Conservation (phyloP, 2,797 vertebrate genomes). For the Bradypodion ventrale region DNA sequence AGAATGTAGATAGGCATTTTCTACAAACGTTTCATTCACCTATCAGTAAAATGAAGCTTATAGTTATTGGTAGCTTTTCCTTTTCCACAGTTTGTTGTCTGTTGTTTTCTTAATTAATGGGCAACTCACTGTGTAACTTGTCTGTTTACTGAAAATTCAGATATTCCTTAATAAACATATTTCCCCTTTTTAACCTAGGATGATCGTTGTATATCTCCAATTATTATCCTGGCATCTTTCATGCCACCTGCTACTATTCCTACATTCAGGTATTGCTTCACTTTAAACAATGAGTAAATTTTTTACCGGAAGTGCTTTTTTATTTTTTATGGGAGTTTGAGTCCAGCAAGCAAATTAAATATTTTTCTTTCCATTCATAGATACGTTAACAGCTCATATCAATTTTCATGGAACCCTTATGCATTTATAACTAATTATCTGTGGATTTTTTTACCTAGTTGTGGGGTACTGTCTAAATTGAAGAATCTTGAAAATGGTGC, state of each 20-base stretch:
- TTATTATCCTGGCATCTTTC: conserved; percentile 89
- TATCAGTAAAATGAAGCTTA: background rate
- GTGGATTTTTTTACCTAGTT: conserved; percentile 73
- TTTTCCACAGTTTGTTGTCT: background rate
- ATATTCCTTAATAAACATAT: background rate
- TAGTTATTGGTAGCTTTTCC: background rate
- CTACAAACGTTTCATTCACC: too few species aligned
- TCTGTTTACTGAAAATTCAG: background rate
- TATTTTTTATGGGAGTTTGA: background rate
- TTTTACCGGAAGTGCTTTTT: background rate
- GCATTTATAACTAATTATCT: background rate
- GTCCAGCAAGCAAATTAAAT: background rate
- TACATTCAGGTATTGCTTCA: conserved; percentile 84
- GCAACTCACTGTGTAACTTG: background rate
- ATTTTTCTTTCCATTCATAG: background rate
- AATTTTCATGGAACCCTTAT: background rate
- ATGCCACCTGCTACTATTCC: conserved; percentile 85
- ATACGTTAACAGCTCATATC: background rate
- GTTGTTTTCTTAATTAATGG: background rate
- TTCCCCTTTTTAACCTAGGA: conserved; percentile 77
- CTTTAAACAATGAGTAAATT: conserved; percentile 7
- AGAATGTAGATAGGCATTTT: background rate
- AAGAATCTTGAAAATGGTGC: conserved; percentile 78
- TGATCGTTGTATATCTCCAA: conserved; percentile 81
- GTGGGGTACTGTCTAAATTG: conserved; percentile 86